phyloP scores from a whole-genome alignment of 2,797 vertebrate species.

The Emys orbicularis region DNA sequence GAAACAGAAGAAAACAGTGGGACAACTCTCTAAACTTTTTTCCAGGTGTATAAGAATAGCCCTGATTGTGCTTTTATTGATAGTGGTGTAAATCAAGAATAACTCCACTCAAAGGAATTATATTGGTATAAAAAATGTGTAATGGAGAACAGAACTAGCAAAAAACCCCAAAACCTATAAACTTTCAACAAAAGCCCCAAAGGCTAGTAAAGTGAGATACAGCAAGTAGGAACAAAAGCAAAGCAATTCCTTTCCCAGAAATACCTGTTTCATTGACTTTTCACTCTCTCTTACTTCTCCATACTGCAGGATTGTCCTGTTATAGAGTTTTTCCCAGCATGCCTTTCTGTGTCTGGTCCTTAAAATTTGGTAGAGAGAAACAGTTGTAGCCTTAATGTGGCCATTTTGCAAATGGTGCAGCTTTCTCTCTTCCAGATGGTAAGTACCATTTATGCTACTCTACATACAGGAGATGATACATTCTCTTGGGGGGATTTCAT shows the following conservation, averaged over 20 bases:
- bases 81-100: not conserved
- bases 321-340: rapidly evolving
- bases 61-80: not conserved
- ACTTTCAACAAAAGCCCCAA: not conserved
- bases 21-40: not conserved
- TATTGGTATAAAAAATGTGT: not conserved
- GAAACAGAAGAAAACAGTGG: not conserved
- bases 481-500: not conserved
- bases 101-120: not conserved
- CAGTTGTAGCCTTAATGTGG: not conserved
- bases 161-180: not conserved
- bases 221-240: not conserved
- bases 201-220: not conserved
- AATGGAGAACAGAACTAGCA: not conserved
- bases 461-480: not conserved
- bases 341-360: not conserved
- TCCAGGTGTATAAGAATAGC: not conserved
- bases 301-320: not conserved
- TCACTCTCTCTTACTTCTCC: not conserved
- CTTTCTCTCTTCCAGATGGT: not conserved
- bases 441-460: not conserved
- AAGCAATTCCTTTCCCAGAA: not conserved
- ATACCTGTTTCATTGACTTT: not conserved
- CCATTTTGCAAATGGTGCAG: not conserved
- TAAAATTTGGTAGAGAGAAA: not conserved